phyloP scores from a whole-genome alignment of 2,888 invertebrate genomes.

The Anoplius nigerrimus region DNA sequence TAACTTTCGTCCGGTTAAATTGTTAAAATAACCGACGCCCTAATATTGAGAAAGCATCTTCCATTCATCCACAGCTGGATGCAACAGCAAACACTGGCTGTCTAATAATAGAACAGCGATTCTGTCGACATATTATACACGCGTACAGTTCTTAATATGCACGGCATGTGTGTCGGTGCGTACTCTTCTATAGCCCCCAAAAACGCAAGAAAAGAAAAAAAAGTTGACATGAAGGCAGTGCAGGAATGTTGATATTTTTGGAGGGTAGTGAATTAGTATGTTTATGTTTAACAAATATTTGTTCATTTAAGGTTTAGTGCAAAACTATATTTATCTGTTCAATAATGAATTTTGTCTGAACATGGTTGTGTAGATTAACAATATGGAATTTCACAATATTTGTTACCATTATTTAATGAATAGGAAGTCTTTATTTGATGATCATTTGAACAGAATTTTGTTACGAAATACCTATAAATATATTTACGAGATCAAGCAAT shows the following conservation, averaged over 20 bases:
- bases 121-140: constrained; percentile 33
- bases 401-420: too few species aligned
- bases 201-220: constrained; percentile 18
- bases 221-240: constrained; percentile 20
- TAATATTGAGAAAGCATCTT: constrained; percentile 37
- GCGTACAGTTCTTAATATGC: constrained; percentile 25
- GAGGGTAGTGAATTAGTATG: constrained; percentile 16
- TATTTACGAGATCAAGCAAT: too few species aligned
- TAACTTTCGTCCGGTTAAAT: too few species aligned
- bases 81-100: constrained; percentile 27
- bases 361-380: too few species aligned
- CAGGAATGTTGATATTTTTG: constrained; percentile 37
- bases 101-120: constrained; percentile 49
- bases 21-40: constrained; percentile 15
- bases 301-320: too few species aligned
- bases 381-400: too few species aligned
- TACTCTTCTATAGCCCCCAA: background rate
- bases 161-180: background rate
- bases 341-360: too few species aligned
- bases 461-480: too few species aligned
- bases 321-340: too few species aligned
- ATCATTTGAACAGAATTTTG: too few species aligned
- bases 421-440: too few species aligned
- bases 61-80: constrained; percentile 44
- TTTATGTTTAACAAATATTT: background rate